Conservation (phyloP, 2,888 invertebrate species). For the Conops quadrifasciatus region DNA sequence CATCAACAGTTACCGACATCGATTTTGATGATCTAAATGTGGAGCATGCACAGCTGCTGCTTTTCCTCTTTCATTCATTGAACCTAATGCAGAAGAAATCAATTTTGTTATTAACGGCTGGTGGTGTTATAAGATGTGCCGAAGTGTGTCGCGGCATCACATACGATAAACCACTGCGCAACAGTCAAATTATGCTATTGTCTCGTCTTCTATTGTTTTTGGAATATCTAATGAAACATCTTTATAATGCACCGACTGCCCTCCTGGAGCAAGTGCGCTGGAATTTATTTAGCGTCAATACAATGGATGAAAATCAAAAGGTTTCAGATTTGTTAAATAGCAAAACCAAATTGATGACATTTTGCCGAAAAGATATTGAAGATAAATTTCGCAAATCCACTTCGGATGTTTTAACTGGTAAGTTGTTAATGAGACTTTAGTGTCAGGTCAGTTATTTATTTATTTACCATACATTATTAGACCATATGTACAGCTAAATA, state of each 20-base stretch:
- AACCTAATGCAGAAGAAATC: constrained; percentile 97
- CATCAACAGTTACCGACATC: constrained; percentile 53
- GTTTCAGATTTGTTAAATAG: constrained; percentile 65
- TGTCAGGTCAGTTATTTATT: no score
- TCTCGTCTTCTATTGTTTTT: constrained; percentile 85
- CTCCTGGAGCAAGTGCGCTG: constrained; percentile 88
- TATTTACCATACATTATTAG: no score
- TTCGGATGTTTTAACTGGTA: constrained; percentile 61
- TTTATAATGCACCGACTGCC: constrained; percentile 90
- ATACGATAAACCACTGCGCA: constrained; percentile 60
- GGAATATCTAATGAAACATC: constrained; percentile 93
- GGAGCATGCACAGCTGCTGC: constrained; percentile 91
- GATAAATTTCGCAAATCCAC: constrained; percentile 75
- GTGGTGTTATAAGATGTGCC: constrained; percentile 75
- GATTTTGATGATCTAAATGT: constrained; percentile 84
- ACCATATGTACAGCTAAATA: no score
- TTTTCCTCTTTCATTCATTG: constrained; percentile 93
- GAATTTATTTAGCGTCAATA: constrained; percentile 77
- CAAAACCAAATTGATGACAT: constrained; percentile 73
- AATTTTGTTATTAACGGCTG: constrained; percentile 83
- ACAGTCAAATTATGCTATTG: constrained; percentile 79
- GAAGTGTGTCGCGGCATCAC: constrained; percentile 69
- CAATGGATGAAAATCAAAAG: constrained; percentile 70
- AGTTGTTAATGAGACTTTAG: no score
- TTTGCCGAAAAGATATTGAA: constrained; percentile 77